These are phyloP conservation scores for Drosophila meridionalis DNA, from an alignment of 2,888 invertebrate species.

Conservation along the genomic window DNA sequence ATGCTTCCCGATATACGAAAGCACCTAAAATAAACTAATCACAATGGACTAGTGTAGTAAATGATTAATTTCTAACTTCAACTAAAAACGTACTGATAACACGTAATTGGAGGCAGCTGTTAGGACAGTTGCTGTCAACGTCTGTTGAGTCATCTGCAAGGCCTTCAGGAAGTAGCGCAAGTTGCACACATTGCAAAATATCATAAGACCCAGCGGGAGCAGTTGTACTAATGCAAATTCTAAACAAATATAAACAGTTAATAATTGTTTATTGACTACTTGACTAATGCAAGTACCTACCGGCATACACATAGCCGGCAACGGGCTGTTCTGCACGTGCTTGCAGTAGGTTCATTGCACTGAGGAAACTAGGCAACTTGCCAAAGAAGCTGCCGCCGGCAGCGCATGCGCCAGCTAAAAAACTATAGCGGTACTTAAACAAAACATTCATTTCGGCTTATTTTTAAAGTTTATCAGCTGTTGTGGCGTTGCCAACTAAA, in stretches of 20 bases:
- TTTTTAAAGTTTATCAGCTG: constrained; percentile 2
- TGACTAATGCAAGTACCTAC: constrained; percentile 9
- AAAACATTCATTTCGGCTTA: constrained; percentile 49
- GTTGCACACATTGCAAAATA: constrained; percentile 86
- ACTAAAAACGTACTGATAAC: constrained; percentile 85
- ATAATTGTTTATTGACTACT: not conserved
- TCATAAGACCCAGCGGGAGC: constrained; percentile 86
- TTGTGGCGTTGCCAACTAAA: constrained; percentile 13
- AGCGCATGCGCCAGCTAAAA: constrained; percentile 86
- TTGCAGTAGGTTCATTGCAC: constrained; percentile 44
- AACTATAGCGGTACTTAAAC: constrained; percentile 74
- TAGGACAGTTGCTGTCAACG: constrained; percentile 87
- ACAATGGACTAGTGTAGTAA: not conserved
- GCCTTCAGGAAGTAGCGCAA: constrained; percentile 88
- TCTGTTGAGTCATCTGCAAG: constrained; percentile 86
- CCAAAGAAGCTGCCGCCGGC: constrained; percentile 87
- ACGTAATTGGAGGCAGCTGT: constrained; percentile 88
- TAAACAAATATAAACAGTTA: constrained; percentile 35
- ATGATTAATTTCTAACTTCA: not conserved
- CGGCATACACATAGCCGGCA: constrained; percentile 19
- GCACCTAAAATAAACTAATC: constrained; percentile 89
- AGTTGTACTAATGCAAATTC: constrained; percentile 77
- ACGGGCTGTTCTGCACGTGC: not conserved
- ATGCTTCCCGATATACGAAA: constrained; percentile 89
- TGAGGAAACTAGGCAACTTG: constrained; percentile 85